A percentile compares a stretch with the other conserved stretches of the same genome.
phyloP scores from a whole-genome alignment of 2,113 vertebrate genomes.

The Leptosomus discolor region DNA sequence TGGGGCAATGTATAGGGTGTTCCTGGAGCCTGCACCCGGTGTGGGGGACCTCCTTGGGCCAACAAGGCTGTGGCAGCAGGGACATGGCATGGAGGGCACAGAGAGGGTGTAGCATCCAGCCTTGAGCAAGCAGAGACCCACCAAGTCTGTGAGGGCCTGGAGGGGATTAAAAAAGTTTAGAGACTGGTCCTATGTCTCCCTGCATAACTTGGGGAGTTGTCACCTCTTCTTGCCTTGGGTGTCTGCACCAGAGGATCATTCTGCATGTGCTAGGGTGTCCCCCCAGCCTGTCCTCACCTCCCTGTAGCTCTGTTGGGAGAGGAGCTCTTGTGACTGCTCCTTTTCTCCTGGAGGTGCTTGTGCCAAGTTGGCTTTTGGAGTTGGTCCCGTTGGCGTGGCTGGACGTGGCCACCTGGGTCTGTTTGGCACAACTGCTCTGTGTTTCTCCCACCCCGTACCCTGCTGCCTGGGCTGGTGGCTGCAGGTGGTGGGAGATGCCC shows the following conservation, averaged over 20 bases:
- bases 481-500: neutral
- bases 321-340: neutral
- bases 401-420: neutral
- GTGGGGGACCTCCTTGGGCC: neutral
- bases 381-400: neutral
- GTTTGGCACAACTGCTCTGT: neutral
- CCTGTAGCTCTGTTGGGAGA: neutral
- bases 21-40: neutral
- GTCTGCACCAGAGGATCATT: neutral
- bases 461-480: neutral
- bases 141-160: neutral
- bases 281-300: neutral
- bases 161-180: neutral
- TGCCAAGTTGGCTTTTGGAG: neutral
- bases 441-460: neutral
- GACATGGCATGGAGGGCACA: fast-evolving
- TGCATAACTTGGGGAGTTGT: too few relatives aligned
- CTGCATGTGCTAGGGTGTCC: neutral
- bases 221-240: neutral
- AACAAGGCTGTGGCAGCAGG: neutral
- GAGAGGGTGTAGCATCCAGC: neutral
- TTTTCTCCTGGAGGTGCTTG: neutral
- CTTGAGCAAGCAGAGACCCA: neutral
- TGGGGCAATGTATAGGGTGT: fast-evolving
- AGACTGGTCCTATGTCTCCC: neutral